A percentile compares a stretch with the other conserved stretches of the same genome.
phyloP scores from a whole-genome alignment of 2,797 vertebrate species.

The Anomalospiza imberbis region DNA sequence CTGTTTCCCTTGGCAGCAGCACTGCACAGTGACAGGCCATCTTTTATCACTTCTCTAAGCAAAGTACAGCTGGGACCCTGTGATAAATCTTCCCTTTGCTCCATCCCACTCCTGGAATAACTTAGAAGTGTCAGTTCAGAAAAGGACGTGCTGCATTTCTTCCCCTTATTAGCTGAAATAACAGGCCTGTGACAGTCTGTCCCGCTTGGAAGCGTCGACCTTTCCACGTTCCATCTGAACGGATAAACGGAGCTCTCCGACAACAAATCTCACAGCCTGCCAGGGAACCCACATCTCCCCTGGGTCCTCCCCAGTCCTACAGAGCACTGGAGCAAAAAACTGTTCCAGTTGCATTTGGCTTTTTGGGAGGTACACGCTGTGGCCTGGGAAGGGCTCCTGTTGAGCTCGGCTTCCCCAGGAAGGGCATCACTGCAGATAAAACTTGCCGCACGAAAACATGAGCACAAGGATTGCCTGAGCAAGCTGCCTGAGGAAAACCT shows the following conservation, averaged over 20 bases:
- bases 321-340: neutral
- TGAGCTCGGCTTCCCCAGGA: neutral
- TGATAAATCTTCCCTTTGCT: neutral
- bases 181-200: neutral
- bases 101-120: neutral
- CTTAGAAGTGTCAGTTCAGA: neutral
- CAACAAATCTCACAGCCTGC: accelerated
- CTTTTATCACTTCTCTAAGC: neutral
- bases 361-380: neutral
- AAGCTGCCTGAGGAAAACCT: neutral
- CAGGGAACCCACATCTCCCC: accelerated
- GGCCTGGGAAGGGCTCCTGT: neutral
- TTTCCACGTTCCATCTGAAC: neutral
- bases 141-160: neutral
- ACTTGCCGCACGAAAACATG: accelerated
- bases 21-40: neutral
- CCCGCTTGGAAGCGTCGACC: neutral
- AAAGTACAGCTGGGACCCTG: neutral
- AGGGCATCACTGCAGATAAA: neutral
- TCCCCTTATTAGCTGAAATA: neutral
- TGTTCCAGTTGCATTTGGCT: neutral
- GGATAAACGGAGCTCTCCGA: neutral
- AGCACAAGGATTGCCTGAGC: neutral
- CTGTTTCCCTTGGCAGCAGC: neutral
- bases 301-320: accelerated